phyloP scores from a whole-genome alignment of 2,113 vertebrate genomes.

The Jacana jacana region DNA sequence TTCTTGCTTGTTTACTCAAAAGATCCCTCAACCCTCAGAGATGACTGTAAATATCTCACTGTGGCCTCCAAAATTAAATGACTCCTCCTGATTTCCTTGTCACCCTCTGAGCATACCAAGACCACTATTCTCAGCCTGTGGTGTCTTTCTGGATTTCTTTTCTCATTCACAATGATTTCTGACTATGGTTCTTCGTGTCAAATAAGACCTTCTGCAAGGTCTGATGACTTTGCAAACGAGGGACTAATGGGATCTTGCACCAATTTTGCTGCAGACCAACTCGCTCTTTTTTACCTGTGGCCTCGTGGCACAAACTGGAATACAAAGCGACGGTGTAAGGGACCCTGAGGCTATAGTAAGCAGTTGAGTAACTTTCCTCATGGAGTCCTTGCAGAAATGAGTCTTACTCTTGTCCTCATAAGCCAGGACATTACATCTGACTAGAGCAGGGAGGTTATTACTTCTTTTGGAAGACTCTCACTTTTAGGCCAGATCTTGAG shows the following conservation, averaged over 20 bases:
- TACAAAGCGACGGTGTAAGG: neutral
- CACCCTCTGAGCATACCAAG: neutral
- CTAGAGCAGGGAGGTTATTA: neutral
- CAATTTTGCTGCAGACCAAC: neutral
- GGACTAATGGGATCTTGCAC: neutral
- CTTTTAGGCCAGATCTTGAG: neutral
- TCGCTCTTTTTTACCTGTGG: neutral
- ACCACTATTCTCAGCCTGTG: neutral
- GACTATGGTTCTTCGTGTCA: neutral
- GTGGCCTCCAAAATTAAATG: neutral
- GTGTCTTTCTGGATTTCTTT: neutral
- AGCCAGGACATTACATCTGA: neutral
- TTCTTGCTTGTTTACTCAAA: neutral
- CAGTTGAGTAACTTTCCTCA: neutral
- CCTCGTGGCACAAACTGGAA: neutral
- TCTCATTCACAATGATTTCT: neutral
- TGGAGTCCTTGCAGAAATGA: neutral
- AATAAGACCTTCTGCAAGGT: neutral
- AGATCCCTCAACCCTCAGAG: neutral
- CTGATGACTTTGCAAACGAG: neutral
- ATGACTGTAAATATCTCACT: neutral
- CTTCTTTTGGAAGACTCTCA: neutral
- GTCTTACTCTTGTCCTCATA: neutral
- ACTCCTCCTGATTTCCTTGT: neutral
- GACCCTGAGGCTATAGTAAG: neutral